A percentile compares a stretch with the other conserved stretches of the same genome.
Evolutionary conservation across 2,113 vertebrate species (phyloP).

Genomic region (Pungitius pungitius): DNA sequence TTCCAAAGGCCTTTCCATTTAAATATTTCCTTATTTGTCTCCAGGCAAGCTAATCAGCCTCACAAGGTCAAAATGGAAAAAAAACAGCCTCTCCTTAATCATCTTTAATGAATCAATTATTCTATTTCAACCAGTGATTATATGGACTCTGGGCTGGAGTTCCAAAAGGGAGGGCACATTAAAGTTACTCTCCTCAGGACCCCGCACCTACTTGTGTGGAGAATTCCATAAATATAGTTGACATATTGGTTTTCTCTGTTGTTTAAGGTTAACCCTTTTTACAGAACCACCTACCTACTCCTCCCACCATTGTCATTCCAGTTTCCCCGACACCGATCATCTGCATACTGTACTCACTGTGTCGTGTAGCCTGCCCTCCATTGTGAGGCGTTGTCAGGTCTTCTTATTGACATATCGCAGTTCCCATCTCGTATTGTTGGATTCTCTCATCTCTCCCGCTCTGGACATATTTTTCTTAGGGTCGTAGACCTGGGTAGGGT

Average conservation of each 20-base stretch:
- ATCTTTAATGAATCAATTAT: conserved; percentile 52
- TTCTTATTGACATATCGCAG: conserved; percentile 2
- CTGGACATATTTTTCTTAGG: conserved; percentile 18
- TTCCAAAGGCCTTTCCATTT: conserved; percentile 24
- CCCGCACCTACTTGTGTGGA: background rate
- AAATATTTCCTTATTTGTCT: conserved; percentile 32
- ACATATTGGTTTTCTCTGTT: background rate
- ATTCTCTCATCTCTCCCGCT: background rate
- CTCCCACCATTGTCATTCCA: conserved; percentile 59
- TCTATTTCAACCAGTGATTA: conserved; percentile 20
- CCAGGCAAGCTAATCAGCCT: conserved; percentile 54
- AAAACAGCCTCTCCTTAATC: conserved; percentile 25
- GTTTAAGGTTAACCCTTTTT: conserved; percentile 14
- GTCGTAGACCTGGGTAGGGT: background rate
- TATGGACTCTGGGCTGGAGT: conserved; percentile 6
- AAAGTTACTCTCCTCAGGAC: background rate
- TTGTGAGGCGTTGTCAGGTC: conserved; percentile 16
- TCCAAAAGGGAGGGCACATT: background rate
- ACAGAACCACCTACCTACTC: conserved; percentile 35
- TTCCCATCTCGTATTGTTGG: background rate
- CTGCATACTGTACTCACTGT: conserved; percentile 65
- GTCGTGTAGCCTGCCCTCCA: conserved; percentile 24
- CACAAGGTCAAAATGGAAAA: conserved; percentile 48
- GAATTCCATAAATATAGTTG: background rate
- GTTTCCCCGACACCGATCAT: conserved; percentile 43